Conservation (phyloP, 2,797 vertebrate species). For the Tragopan temminckii region DNA sequence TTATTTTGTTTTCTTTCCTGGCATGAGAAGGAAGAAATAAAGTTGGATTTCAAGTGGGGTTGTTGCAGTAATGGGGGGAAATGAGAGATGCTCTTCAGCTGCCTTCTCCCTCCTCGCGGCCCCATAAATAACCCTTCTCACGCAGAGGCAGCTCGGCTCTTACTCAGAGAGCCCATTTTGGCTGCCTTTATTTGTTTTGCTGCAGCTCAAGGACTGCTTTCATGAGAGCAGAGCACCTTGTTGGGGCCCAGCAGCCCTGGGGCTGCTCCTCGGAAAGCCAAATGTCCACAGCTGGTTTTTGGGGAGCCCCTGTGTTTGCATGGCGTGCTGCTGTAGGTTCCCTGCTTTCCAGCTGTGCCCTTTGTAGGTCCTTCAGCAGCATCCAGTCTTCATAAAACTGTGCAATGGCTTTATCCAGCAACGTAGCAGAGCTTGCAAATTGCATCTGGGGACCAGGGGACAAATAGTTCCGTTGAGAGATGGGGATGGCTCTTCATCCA, state of each 20-base stretch:
- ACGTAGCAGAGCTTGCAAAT: neutral
- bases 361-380: neutral
- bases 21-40: slow-evolving; percentile 19
- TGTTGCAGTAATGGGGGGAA: slow-evolving; percentile 51
- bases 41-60: slow-evolving; percentile 45
- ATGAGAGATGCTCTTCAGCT: slow-evolving; percentile 56
- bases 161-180: neutral
- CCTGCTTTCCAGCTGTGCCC: rapidly evolving
- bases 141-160: rapidly evolving
- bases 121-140: slow-evolving; percentile 53
- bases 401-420: rapidly evolving
- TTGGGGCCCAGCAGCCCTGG: neutral
- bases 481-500: neutral
- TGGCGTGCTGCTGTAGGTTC: neutral
- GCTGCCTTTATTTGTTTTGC: neutral
- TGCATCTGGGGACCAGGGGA: neutral
- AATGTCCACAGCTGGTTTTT: neutral
- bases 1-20: neutral
- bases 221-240: neutral
- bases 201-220: neutral
- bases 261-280: neutral
- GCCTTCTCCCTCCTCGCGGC: neutral
- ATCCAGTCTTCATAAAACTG: neutral
- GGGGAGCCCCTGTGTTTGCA: neutral
- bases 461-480: rapidly evolving